Base-by-base conservation (phyloP, 2,113 vertebrate species). In the Tiliqua scincoides region DNA sequence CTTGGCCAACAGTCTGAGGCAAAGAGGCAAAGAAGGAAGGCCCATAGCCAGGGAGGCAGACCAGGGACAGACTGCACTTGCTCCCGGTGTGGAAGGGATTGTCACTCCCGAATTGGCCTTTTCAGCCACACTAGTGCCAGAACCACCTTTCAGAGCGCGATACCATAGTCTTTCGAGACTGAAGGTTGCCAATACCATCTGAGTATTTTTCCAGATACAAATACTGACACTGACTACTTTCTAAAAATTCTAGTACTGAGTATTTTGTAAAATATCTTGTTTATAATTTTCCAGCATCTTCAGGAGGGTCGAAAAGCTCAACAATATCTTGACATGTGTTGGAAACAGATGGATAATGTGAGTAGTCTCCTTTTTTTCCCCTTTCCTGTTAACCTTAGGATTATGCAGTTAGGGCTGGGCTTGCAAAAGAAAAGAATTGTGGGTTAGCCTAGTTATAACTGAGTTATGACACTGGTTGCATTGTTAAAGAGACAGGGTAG, bases 321-420 rank as follows among this genome's bases (percentile, higher is more conserved):
- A 89, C 99, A 99, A 82, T 98, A 97, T 96, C 96, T 99, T 95
- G 99, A 99, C 88, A 98, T 99, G 89, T 99, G 98, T 96, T 99
- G 98, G 98, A 99, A 99, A 94, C 98, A 98, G 96, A 99, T 99
- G 99, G 98, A 99, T 96, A 99, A 98, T 90, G 99, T 99, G 95
- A 98, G 98, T 98, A 93, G 73, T 0, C 68, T 0, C 87, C 35
- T 54, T 54, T 35, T 52, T 48, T 7, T 32, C 11, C 48, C 62
- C 48, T 74, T 63, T 5, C 6, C 27, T 78, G 0, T 88, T 85
- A 80, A 86, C 37, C 17, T 86, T 85, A 32, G 27, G 91, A 85
- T 82, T 68, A 30, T 1, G 40, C 63, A 73, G 52, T 77, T 82
- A 59, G n/a, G n/a, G 89, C 4, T 87, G 82, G 76, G 63, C 20